Conservation (phyloP, 2,888 invertebrate genomes). For the Pandemis heparana region DNA sequence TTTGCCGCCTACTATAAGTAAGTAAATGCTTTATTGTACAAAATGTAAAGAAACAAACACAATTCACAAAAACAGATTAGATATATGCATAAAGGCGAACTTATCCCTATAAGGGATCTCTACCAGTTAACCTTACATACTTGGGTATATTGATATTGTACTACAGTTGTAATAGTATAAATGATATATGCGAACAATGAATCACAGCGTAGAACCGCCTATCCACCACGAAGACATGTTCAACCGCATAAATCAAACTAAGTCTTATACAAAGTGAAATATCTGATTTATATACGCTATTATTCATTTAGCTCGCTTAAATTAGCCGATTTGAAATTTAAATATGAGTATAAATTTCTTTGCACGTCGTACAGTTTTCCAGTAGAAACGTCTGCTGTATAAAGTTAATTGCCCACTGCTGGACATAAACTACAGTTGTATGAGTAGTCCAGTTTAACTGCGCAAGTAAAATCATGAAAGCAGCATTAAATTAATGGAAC, state of each 20-base stretch:
- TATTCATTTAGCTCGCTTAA: constrained; percentile 35
- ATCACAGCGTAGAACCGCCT: constrained; percentile 35
- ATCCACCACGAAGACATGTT: constrained; percentile 37
- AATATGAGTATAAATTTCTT: constrained; percentile 18
- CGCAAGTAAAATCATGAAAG: neutral
- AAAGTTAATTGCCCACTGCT: neutral
- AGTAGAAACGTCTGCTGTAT: neutral
- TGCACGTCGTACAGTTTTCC: neutral
- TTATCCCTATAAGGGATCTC: no score
- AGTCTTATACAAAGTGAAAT: constrained; percentile 30
- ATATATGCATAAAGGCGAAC: no score
- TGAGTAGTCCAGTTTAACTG: neutral
- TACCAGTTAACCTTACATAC: no score
- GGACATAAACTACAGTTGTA: neutral
- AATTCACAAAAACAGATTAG: no score
- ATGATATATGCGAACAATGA: constrained; percentile 7
- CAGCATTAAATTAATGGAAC: neutral
- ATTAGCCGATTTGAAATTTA: constrained; percentile 38
- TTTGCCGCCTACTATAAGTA: no score
- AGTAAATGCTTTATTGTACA: no score
- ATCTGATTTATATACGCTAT: constrained; percentile 41
- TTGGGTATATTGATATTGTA: no score
- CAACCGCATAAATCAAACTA: constrained; percentile 40
- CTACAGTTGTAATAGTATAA: neutral
- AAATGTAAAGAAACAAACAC: no score